Evolutionary conservation across 64 coral and sea anemone species (phyloP), one percentile per base, ranked within the genome.

Genomic region (Actinia equina): DNA sequence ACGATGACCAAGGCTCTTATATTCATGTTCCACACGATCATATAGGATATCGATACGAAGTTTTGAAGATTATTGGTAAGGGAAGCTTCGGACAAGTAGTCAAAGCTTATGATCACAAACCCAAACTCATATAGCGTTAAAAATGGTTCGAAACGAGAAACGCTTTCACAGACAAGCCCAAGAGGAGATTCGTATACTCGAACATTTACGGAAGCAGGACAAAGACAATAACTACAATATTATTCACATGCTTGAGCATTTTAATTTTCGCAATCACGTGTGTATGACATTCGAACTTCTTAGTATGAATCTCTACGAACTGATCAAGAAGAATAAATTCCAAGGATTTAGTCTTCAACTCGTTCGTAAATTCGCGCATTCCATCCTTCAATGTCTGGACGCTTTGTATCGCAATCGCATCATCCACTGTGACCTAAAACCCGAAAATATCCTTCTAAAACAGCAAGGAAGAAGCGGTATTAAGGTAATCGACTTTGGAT

Each of bases 281-380:
- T 99, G 97, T 91, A 99, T 99, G 89, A 99, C 97, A 49, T 99
- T 99, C 84, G 97, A 99, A 82, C 88, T 99, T 26, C 82, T 99
- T 41, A 99, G 97, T 78, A 99, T 99, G 97, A 99, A 99, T 77
- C 78, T 99, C 3, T 99, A 99, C 77, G 97, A 99, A 64, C 86
- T 99, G 5, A 93, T 99, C 13, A 99, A 99, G 88, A 99, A 99
- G 86, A 99, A 99, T 88, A 99, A 99, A 91, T 99, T 99, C 86
- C 97, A 99, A 64, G 97, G 97, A 4, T 99, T 99, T 79, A 99
- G 97, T 86, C 79, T 99, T 20, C 97, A 92, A 70, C 79, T 99
- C 27, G 97, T 99, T 17, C 93, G 97, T 4, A 99, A 99, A 77
- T 99, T 99, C 43, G 97, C 97, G 11, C 93, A 99, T 63, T 99